Base-by-base conservation (phyloP, 2,113 vertebrate species). In the Lates calcarifer region DNA sequence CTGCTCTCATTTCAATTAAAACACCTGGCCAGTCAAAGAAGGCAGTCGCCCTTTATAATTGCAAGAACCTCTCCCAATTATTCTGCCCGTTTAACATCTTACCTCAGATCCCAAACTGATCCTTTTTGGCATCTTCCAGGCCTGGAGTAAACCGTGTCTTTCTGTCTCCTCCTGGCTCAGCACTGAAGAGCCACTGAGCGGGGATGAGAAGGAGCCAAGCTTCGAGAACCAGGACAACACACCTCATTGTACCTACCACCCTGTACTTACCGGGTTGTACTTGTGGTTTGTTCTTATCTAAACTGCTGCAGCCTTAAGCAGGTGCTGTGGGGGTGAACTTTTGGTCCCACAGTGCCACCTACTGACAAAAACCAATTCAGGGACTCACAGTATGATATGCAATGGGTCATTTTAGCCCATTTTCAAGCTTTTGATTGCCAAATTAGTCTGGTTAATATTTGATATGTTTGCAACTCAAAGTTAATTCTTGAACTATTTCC, bases 321-420 rank as follows among this genome's bases (percentile, higher is more conserved):
- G 24, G 53, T 11, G 45, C n/a, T 24, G 64, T 26, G 29, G 5
- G 6, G 41, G 6, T n/a, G 12, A 45, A 81, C 81, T 22, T 51
- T 75, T 89, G 88, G 85, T 90, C 62, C 90, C 90, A 94, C 91
- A 94, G 87, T 90, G 94, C 93, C 94, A 85, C 91, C 94, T 94
- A 88, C 47, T 89, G 95, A 43, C 13, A 1, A n/a, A 68, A 49
- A 55, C 1, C n/a, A 6, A 18, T 4, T 1, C 13, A 51, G 13
- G 4, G 15, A 4, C 3, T 26, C 5, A 22, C 18, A 61, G 17
- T 14, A 3, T 47, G 3, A 33, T 0, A 6, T 11, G 6, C 15
- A 83, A n/a, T 12, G 14, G 58, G 51, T 71, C 53, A 31, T 65
- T 73, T 39, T 1, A 53, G 8, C 12, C 45, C 41, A 47, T 69